phyloP scores from a whole-genome alignment of 2,888 invertebrate species.

The Thereva unica region DNA sequence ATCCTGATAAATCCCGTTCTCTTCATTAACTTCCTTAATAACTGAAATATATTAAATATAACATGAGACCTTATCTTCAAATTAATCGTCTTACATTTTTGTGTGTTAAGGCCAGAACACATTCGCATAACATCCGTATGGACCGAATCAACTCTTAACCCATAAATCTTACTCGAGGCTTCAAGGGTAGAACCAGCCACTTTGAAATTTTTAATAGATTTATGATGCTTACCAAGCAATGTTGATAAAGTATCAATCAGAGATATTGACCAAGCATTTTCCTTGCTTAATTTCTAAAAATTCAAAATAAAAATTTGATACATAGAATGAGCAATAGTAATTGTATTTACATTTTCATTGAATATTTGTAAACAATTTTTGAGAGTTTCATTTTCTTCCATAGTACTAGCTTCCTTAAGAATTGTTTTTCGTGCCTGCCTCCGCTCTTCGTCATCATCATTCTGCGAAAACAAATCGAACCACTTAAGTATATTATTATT shows the following conservation, averaged over 20 bases:
- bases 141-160: slow-evolving; percentile 82
- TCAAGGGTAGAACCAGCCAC: slow-evolving; percentile 85
- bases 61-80: not conserved
- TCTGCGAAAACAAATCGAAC: too few species aligned
- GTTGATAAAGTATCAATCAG: slow-evolving; percentile 84
- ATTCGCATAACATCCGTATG: slow-evolving; percentile 80
- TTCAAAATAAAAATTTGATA: too few species aligned
- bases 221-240: slow-evolving; percentile 72
- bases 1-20: slow-evolving; percentile 35
- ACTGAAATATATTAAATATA: slow-evolving; percentile 16
- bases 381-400: slow-evolving; percentile 68
- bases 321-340: slow-evolving; percentile 5
- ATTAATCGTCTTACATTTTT: slow-evolving; percentile 44
- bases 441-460: too few species aligned
- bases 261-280: slow-evolving; percentile 87
- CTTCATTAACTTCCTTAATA: slow-evolving; percentile 21
- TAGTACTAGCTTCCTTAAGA: slow-evolving; percentile 33
- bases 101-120: slow-evolving; percentile 64
- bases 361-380: slow-evolving; percentile 77
- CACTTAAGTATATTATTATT: too few species aligned
- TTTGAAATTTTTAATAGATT: slow-evolving; percentile 72
- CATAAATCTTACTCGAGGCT: slow-evolving; percentile 87
- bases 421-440: too few species aligned
- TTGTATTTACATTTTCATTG: slow-evolving; percentile 75
- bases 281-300: slow-evolving; percentile 79